phyloP scores from a whole-genome alignment of 2,888 invertebrate genomes.

The Bimastos eiseni region DNA sequence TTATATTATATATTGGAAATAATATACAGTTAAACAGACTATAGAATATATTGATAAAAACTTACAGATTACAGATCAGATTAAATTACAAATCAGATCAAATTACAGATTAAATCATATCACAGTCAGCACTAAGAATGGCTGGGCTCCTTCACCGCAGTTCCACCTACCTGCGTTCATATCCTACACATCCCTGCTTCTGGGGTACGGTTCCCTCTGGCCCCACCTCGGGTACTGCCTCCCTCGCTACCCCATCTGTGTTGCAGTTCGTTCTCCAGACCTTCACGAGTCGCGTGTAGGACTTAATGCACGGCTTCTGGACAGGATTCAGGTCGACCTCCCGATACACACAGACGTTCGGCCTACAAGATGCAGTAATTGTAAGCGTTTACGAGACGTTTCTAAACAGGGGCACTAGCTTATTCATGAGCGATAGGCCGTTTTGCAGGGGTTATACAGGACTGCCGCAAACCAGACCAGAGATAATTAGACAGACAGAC shows the following conservation, averaged over 20 bases:
- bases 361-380: slow-evolving; percentile 51
- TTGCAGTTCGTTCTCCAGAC: slow-evolving; percentile 65
- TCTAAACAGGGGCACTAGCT: too few species aligned
- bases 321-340: slow-evolving; percentile 63
- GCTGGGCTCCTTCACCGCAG: too few species aligned
- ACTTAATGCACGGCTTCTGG: slow-evolving; percentile 63
- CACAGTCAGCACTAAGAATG: too few species aligned
- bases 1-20: too few species aligned
- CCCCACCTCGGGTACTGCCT: neutral
- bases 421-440: too few species aligned
- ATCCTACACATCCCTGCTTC: slow-evolving; percentile 62
- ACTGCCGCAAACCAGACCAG: too few species aligned
- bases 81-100: neutral
- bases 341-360: slow-evolving; percentile 65
- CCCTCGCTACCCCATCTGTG: slow-evolving; percentile 47
- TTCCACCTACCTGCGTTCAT: slow-evolving; percentile 63
- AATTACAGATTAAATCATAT: neutral
- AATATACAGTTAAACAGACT: too few species aligned
- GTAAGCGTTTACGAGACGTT: too few species aligned
- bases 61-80: too few species aligned
- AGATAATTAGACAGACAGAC: too few species aligned
- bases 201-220: neutral
- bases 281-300: slow-evolving; percentile 64
- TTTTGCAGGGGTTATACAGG: too few species aligned
- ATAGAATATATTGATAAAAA: too few species aligned